Conservation (phyloP, 2,888 invertebrate species). For the Cephus pulcher region DNA sequence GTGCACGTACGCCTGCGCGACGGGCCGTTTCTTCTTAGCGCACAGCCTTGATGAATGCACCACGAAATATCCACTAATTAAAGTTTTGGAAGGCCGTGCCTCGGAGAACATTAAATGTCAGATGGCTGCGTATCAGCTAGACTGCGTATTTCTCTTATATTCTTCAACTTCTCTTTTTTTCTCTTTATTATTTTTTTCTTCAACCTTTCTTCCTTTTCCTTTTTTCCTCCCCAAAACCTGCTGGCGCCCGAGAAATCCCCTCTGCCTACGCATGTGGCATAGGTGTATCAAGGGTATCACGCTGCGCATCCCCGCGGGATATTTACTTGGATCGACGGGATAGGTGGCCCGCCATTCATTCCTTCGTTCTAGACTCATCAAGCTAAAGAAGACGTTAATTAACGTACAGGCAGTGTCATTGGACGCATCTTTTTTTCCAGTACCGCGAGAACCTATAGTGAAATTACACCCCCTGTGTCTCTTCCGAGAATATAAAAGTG, state of each 20-base stretch:
- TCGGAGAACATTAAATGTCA: constrained; percentile 44
- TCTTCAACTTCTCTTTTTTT: not conserved
- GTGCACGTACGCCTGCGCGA: not conserved
- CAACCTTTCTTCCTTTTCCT: not conserved
- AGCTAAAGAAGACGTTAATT: constrained; percentile 2
- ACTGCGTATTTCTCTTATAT: constrained; percentile 35
- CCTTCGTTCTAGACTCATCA: not conserved
- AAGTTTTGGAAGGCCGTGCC: constrained; percentile 40
- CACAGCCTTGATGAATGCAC: constrained; percentile 11
- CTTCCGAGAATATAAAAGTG: not conserved
- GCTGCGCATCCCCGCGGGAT: constrained; percentile 40
- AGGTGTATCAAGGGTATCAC: constrained; percentile 31
- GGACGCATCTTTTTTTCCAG: not conserved
- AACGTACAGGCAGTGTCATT: not conserved
- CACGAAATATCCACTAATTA: constrained; percentile 37
- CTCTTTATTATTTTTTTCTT: not conserved
- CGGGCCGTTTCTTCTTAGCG: not conserved
- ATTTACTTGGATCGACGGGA: constrained; percentile 17
- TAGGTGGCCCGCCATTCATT: constrained; percentile 1
- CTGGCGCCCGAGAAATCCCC: constrained; percentile 48
- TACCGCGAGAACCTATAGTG: not conserved
- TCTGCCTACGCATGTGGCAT: constrained; percentile 35
- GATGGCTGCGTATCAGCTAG: constrained; percentile 38
- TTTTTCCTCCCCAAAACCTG: constrained; percentile 37
- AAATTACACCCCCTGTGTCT: not conserved